Conservation (phyloP, 2,797 vertebrate species). For the Limosa lapponica region DNA sequence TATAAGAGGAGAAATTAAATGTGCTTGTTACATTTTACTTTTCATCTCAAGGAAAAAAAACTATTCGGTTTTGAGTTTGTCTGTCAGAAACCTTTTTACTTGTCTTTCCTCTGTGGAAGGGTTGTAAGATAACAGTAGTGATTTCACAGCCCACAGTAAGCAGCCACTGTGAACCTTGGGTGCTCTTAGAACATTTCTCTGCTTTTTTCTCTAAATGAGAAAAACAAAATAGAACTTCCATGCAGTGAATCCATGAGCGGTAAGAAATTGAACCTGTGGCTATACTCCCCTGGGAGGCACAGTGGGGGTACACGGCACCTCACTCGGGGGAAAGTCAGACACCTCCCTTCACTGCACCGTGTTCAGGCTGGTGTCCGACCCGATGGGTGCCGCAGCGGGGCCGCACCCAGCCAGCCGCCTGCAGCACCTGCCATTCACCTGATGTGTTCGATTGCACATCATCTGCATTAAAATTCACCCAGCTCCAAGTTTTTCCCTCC, state of each 20-base stretch:
- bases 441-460: not conserved
- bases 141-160: not conserved
- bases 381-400: not conserved
- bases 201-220: not conserved
- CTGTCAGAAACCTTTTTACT: constrained; percentile 30
- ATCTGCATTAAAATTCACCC: not conserved
- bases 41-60: constrained; percentile 52
- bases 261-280: not conserved
- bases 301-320: not conserved
- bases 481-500: not conserved
- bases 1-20: constrained; percentile 72
- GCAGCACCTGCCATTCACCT: not conserved
- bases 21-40: constrained; percentile 67
- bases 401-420: not conserved
- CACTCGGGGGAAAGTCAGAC: no score
- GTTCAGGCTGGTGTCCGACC: accelerated
- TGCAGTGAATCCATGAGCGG: accelerated
- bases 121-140: not conserved
- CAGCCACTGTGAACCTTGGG: not conserved
- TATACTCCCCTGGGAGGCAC: not conserved
- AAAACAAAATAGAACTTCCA: not conserved
- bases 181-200: not conserved
- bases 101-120: not conserved
- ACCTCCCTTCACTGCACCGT: not conserved
- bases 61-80: not conserved